Evolutionary conservation across 1,140 invertebrate species (phyloP).

Genomic region (Drosophila nigromelanica): DNA sequence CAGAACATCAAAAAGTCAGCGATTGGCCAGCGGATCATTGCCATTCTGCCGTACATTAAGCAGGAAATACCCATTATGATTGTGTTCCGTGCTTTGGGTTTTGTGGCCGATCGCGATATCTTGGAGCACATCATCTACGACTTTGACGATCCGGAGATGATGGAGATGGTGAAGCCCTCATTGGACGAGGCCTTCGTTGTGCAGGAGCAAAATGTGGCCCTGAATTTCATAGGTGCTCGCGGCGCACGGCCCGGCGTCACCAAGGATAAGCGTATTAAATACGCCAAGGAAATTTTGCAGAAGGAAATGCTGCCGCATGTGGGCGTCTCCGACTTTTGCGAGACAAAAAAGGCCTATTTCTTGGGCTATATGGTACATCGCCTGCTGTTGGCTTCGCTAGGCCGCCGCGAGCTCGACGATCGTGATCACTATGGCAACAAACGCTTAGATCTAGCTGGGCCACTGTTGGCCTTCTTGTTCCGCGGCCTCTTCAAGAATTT

Average conservation of each 20-base stretch:
- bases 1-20: constrained; percentile 98
- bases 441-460: constrained; percentile 97
- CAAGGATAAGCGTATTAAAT: constrained; percentile 99
- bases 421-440: constrained; percentile 99
- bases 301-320: constrained; percentile 99
- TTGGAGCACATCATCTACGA: constrained; percentile 99
- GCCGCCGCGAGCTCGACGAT: constrained; percentile 97
- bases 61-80: constrained; percentile 99
- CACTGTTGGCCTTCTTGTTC: constrained; percentile 97
- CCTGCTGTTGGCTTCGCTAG: constrained; percentile 95
- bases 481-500: constrained; percentile 96
- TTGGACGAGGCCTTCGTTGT: constrained; percentile 99
- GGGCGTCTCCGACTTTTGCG: constrained; percentile 99
- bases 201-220: constrained; percentile 98
- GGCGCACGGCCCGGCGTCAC: constrained; percentile 98
- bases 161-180: constrained; percentile 99
- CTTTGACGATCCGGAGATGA: constrained; percentile 99
- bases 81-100: constrained; percentile 97
- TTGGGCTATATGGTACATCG: constrained; percentile 99
- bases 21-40: constrained; percentile 98
- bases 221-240: constrained; percentile 98
- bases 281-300: constrained; percentile 99
- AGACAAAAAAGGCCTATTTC: constrained; percentile 99
- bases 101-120: constrained; percentile 99
- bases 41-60: constrained; percentile 98